Base-by-base conservation (phyloP, 2,888 invertebrate genomes). In the Cordilura impudica region DNA sequence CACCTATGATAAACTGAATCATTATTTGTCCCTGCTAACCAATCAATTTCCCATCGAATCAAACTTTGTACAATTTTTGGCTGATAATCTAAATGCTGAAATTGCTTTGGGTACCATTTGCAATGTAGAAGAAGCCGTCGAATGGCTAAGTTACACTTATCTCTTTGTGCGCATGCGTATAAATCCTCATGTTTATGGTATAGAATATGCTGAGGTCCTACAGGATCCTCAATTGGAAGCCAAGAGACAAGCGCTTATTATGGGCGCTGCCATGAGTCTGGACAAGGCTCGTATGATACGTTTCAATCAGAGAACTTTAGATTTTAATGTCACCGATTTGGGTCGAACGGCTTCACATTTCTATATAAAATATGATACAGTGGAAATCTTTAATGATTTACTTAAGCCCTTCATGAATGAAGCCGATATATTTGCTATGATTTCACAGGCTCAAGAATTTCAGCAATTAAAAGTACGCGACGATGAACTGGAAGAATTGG, bases 11-110 rank as follows among this genome's bases (percentile, higher is more conserved):
- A 98, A 98, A 88, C 91, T 99, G 70, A 93, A 96, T 31, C 97
- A 98, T 87, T 99, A 99, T 87, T 91, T 99, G 71, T 96, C 96
- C 0, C 92, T 98, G 61, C 92, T 99, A 87, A 98, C 98, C 1
- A 96, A 98, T 87, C 98, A 99, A 90, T 96, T 97, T 88, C 99
- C 99, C 0, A 99, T 99, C 81, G 99, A 99, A 90, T 98, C 98
- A 86, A 97, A 97, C 90, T 98, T 99, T 86, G 94, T 98, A 75
- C 94, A 94, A 85, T 94, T 95, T 83, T 90, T 99, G 69, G 95
- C 96, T 2, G 99, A 99, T 90, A 98, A 99, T 91, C 92, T 99
- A 77, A 99, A 99, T 91, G 99, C 99, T 26, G 99, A 99, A 94
- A 93, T 98, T 63, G 94, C 97, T 0, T 91, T 98, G 14, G 99